A percentile compares a stretch with the other conserved stretches of the same genome.
Evolutionary conservation across 1,140 invertebrate genomes (phyloP).

Genomic region (Pseudomyrmex dendroicus): DNA sequence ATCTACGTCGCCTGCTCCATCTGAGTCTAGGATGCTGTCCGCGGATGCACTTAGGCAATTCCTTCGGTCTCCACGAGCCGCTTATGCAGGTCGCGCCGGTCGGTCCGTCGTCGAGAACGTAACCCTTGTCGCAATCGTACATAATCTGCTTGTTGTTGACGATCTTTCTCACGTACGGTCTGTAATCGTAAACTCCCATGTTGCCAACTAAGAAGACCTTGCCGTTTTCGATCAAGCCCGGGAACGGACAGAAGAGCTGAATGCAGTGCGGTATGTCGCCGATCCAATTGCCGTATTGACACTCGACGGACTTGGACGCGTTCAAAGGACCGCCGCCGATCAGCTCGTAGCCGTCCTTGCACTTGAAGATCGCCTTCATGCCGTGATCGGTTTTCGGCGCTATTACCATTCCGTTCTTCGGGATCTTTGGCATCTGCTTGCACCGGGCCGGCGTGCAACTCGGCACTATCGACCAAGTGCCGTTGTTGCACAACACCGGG

Average conservation of each 20-base stretch:
- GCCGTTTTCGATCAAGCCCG: constrained; percentile 95
- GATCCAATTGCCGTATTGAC: constrained; percentile 97
- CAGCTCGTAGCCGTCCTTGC: constrained; percentile 95
- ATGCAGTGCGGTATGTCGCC: constrained; percentile 93
- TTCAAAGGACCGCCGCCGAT: constrained; percentile 86
- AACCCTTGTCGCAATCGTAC: constrained; percentile 98
- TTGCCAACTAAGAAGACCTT: constrained; percentile 97
- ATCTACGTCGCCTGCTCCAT: constrained; percentile 90
- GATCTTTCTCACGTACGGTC: constrained; percentile 97
- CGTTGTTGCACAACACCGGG: constrained; percentile 95
- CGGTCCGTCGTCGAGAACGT: constrained; percentile 93
- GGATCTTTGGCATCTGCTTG: constrained; percentile 93
- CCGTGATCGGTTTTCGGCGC: constrained; percentile 98
- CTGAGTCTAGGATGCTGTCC: constrained; percentile 93
- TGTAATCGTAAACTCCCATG: constrained; percentile 98
- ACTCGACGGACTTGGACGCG: constrained; percentile 89
- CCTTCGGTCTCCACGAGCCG: constrained; percentile 93
- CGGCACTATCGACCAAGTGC: constrained; percentile 97
- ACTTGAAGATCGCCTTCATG: constrained; percentile 95
- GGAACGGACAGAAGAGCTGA: constrained; percentile 96
- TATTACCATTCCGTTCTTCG: constrained; percentile 97
- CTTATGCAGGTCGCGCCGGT: constrained; percentile 97
- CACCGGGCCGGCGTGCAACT: constrained; percentile 95
- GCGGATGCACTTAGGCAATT: constrained; percentile 90
- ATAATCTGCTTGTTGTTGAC: constrained; percentile 98